Evolutionary conservation across 1,140 invertebrate genomes (phyloP).

Genomic region (Drosophila pseudoobscura): DNA sequence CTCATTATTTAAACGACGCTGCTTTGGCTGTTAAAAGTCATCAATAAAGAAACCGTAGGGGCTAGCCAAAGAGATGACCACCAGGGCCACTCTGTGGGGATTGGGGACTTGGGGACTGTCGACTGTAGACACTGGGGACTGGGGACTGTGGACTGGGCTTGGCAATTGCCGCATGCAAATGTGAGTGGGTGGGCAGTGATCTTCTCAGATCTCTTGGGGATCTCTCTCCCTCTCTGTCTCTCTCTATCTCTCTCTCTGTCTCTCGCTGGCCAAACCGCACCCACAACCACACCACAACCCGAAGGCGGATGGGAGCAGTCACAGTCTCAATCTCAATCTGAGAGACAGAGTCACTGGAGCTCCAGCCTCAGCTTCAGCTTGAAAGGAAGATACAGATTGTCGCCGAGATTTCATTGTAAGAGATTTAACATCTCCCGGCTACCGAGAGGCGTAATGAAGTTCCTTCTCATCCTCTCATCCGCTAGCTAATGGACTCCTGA

Average conservation of each 20-base stretch:
- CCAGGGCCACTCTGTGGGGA: neutral
- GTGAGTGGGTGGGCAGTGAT: slow-evolving; percentile 69
- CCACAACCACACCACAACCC: slow-evolving; percentile 32
- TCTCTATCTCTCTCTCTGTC: neutral
- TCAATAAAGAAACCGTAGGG: slow-evolving; percentile 62
- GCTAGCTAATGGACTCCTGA: slow-evolving; percentile 41
- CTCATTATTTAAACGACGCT: slow-evolving; percentile 81
- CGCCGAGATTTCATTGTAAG: slow-evolving; percentile 31
- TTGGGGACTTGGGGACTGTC: neutral
- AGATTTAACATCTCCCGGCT: slow-evolving; percentile 20
- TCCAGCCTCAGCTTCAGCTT: no score
- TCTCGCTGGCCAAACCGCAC: slow-evolving; percentile 29
- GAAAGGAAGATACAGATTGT: slow-evolving; percentile 32
- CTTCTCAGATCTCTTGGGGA: slow-evolving; percentile 12
- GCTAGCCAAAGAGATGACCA: slow-evolving; percentile 66
- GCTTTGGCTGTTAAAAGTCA: slow-evolving; percentile 77
- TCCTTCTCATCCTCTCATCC: neutral
- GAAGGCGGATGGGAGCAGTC: slow-evolving; percentile 52
- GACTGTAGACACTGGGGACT: neutral
- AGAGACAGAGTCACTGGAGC: neutral
- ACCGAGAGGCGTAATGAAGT: neutral
- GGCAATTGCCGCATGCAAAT: slow-evolving; percentile 75
- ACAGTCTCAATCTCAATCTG: slow-evolving; percentile 17
- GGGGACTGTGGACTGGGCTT: slow-evolving; percentile 51
- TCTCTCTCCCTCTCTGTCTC: neutral